Conservation (phyloP, 2,797 vertebrate species). For the Anguilla megastoma region DNA sequence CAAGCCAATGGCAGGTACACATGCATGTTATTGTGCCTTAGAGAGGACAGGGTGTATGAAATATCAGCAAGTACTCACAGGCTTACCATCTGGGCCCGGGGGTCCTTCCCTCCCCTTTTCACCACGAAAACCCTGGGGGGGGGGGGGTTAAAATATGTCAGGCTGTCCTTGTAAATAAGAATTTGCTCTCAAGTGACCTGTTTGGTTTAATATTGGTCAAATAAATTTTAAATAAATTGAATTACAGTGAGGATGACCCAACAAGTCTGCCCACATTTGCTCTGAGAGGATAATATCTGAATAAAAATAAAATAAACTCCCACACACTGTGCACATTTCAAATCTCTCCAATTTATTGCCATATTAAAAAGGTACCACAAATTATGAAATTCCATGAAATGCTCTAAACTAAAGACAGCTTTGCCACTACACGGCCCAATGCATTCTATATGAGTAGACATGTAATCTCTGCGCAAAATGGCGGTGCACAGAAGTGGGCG, state of each 20-base stretch:
- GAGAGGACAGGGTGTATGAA: neutral
- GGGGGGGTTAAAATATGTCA: neutral
- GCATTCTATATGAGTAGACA: neutral
- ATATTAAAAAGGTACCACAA: too few relatives aligned
- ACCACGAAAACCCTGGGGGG: slow-evolving; percentile 58
- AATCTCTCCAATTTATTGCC: neutral
- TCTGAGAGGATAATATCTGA: neutral
- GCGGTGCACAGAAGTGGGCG: neutral
- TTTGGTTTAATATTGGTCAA: too few relatives aligned
- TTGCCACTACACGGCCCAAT: neutral
- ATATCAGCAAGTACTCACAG: slow-evolving; percentile 56
- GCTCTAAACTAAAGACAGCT: neutral
- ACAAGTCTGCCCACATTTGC: too few relatives aligned
- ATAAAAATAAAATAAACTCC: too few relatives aligned
- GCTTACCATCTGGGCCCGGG: slow-evolving; percentile 66
- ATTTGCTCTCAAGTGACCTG: too few relatives aligned
- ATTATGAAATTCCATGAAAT: neutral
- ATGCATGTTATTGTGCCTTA: neutral
- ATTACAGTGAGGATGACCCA: too few relatives aligned
- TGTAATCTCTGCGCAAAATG: neutral
- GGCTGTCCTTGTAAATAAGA: too few relatives aligned
- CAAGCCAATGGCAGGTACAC: neutral
- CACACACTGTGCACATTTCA: neutral
- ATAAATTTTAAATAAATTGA: too few relatives aligned
- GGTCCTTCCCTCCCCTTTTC: slow-evolving; percentile 59